These are phyloP conservation scores for Coronaproctus castanopsis DNA, from an alignment of 2,888 invertebrate species.

Conservation along the genomic window DNA sequence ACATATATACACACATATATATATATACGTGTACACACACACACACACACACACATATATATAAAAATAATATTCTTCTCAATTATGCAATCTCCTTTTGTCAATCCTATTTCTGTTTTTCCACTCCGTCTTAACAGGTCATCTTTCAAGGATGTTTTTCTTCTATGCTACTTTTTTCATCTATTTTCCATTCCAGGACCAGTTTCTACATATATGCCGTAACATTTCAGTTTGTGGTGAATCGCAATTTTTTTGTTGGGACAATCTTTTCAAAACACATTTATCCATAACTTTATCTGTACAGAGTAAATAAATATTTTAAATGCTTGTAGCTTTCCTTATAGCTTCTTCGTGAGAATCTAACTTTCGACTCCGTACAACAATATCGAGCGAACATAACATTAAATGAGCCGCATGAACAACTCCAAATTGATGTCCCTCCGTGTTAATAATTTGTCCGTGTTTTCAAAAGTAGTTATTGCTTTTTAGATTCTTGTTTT, in stretches of 20 bases:
- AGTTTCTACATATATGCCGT: no score
- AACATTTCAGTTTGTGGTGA: not conserved
- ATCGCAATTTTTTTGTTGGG: not conserved
- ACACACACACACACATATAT: no score
- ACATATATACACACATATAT: no score
- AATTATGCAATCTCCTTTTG: no score
- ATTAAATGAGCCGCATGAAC: not conserved
- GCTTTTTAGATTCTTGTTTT: not conserved
- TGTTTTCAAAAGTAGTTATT: not conserved
- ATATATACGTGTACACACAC: no score
- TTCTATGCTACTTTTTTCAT: no score
- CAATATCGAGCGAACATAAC: not conserved
- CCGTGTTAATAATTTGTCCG: not conserved
- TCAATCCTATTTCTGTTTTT: no score
- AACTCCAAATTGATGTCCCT: not conserved
- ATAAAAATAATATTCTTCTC: no score
- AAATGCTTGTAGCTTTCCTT: not conserved
- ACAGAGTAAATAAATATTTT: not conserved
- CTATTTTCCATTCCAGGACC: no score
- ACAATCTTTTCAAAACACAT: not conserved
- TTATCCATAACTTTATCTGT: not conserved
- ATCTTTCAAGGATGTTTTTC: no score
- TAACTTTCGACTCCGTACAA: not conserved
- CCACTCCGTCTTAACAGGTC: no score
- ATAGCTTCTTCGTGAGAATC: not conserved